Conservation (phyloP, 23 tunicate genomes). For the Halocynthia aurantium region DNA sequence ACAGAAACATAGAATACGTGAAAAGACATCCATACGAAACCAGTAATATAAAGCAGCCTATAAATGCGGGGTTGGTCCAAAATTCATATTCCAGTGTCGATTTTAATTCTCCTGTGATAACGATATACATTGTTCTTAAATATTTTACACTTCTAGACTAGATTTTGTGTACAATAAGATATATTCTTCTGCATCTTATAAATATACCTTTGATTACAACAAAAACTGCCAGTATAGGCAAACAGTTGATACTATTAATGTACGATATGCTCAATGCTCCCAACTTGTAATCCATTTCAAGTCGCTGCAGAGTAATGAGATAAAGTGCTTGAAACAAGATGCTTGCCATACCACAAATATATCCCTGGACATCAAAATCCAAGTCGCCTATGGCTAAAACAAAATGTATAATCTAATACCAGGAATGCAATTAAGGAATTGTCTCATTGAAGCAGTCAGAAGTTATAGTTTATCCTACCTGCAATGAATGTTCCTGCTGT, state of each 20-base stretch:
- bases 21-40: slow-evolving; percentile 63
- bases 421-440: background rate
- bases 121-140: background rate
- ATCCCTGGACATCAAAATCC: slow-evolving; percentile 51
- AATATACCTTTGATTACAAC: slow-evolving; percentile 13
- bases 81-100: slow-evolving; percentile 14
- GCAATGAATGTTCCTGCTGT: slow-evolving; percentile 76
- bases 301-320: slow-evolving; percentile 51
- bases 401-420: background rate
- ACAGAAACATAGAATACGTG: slow-evolving; percentile 94
- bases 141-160: too few relatives aligned
- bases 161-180: too few relatives aligned
- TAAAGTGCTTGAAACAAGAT: slow-evolving; percentile 63
- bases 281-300: slow-evolving; percentile 41
- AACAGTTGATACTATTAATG: slow-evolving; percentile 71
- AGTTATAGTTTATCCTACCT: slow-evolving; percentile 14
- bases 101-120: slow-evolving; percentile 7
- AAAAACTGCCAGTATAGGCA: slow-evolving; percentile 47
- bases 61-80: slow-evolving; percentile 31
- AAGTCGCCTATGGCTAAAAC: slow-evolving; percentile 73
- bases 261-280: slow-evolving; percentile 51
- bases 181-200: too few relatives aligned
- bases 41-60: slow-evolving; percentile 38
- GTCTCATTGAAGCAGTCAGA: background rate
- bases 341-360: slow-evolving; percentile 49